Evolutionary conservation across 2,113 vertebrate genomes (phyloP).

Genomic region (Cheilinus undulatus): DNA sequence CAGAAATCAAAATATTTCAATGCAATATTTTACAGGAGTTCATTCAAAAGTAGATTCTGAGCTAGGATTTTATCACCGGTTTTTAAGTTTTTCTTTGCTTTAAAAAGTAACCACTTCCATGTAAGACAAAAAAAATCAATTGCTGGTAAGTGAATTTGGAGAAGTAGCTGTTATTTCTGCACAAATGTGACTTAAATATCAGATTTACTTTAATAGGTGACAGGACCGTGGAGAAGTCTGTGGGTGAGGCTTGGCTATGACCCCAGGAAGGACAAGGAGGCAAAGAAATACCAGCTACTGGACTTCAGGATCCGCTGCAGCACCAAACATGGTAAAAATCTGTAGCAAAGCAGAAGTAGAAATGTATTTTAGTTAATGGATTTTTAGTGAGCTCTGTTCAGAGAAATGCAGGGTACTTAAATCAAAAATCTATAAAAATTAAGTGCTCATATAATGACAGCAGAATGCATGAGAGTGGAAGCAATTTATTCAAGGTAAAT

Average conservation of each 20-base stretch:
- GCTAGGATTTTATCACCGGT: too few relatives aligned
- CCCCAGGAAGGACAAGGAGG: constrained; percentile 88
- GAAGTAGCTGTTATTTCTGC: neutral
- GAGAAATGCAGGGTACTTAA: neutral
- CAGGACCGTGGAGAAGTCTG: constrained; percentile 96
- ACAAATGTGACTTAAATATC: neutral
- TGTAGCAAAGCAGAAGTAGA: neutral
- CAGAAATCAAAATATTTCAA: too few relatives aligned
- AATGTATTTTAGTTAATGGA: neutral
- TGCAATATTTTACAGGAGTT: too few relatives aligned
- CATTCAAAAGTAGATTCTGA: too few relatives aligned
- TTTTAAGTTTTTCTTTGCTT: too few relatives aligned
- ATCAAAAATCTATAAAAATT: neutral
- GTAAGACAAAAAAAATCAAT: neutral
- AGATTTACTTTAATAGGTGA: constrained; percentile 83
- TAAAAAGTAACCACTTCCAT: too few relatives aligned
- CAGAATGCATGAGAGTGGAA: neutral
- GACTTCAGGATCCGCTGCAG: constrained; percentile 97
- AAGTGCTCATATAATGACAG: too few relatives aligned
- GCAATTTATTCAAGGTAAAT: too few relatives aligned
- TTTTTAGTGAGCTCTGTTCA: neutral
- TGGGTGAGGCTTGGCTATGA: constrained; percentile 96
- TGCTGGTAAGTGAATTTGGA: neutral
- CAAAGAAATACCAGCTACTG: constrained; percentile 95
- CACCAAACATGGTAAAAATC: constrained; percentile 90